Base-by-base conservation (phyloP, 2,797 vertebrate species). In the Limnodromus scolopaceus region DNA sequence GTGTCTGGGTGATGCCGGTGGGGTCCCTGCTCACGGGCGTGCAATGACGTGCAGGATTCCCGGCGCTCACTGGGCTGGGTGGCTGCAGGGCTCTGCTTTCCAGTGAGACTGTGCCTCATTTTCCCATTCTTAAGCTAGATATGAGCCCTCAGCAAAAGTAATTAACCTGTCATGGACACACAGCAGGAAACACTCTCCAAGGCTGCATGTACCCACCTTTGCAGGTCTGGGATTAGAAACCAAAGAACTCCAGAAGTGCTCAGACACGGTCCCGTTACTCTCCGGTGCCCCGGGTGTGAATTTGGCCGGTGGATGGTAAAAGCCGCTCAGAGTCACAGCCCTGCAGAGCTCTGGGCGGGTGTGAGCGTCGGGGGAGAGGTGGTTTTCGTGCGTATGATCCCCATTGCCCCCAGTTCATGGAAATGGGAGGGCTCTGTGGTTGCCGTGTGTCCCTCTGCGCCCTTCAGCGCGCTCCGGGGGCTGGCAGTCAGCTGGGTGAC, bases 11-110 rank as follows among this genome's bases (percentile, higher is more conserved):
- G 54, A 34, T 39, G 61, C 63, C n/a, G 19, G 10, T 9, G 49
- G 34, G 23, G 45, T 39, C 13, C 2, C 48, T 20, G 68, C 55
- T 17, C 14, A 2, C 0, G 1, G n/a, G 20, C 27, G 14, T 7
- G 10, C 6, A 58, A 22, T 6, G 10, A 41, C 16, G 34, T 7
- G 23, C 66, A 23, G 72, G 30, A 54, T 55, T 55, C 32, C 65
- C 5, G 2, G 23, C 10, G 46, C 74, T 75, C 22, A 11, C 8
- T 5, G 45, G 20, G 55, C 60, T 45, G 10, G 9, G 28, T 45
- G 58, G 34, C 76, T 53, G 36, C n/a, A 30, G 51, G 2, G 9
- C 34, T 53, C 25, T 20, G 10, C 13, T 58, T 65, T 53, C 49
- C 57, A 36, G 51, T 39, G 57, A 70, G 45, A 46, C 24, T 6